phyloP scores from a whole-genome alignment of 2,888 invertebrate genomes.

The Spodoptera littoralis region DNA sequence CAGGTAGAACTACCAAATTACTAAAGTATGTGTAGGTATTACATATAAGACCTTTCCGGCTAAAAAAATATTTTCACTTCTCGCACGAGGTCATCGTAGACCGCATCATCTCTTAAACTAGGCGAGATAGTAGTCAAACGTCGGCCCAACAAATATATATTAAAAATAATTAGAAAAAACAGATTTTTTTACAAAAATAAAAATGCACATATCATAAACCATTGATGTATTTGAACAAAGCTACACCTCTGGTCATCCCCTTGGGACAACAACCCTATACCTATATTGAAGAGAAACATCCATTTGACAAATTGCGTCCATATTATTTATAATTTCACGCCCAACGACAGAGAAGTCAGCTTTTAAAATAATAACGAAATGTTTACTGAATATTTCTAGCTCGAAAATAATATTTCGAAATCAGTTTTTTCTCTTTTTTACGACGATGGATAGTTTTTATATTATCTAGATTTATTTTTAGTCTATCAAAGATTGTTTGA shows the following conservation, averaged over 20 bases:
- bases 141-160: too few relatives aligned
- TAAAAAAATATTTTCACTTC: too few relatives aligned
- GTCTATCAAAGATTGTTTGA: neutral
- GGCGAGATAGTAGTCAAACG: too few relatives aligned
- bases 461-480: neutral
- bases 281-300: slow-evolving; percentile 24
- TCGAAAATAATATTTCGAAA: slow-evolving; percentile 19
- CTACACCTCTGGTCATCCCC: neutral
- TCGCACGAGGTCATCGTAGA: too few relatives aligned
- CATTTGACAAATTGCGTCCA: slow-evolving; percentile 40
- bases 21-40: too few relatives aligned
- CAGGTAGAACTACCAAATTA: too few relatives aligned
- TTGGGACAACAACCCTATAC: neutral
- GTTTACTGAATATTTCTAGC: neutral
- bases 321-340: slow-evolving; percentile 31
- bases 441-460: neutral
- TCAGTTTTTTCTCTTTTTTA: neutral
- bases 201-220: neutral
- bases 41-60: too few relatives aligned
- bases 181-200: neutral
- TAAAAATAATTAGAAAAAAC: too few relatives aligned
- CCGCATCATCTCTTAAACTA: too few relatives aligned
- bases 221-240: neutral
- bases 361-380: slow-evolving; percentile 49
- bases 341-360: slow-evolving; percentile 13